Evolutionary conservation across 1,140 invertebrate genomes (phyloP), one percentile per base, ranked within the genome.

Genomic region (Macrotrachela quadricornifera): DNA sequence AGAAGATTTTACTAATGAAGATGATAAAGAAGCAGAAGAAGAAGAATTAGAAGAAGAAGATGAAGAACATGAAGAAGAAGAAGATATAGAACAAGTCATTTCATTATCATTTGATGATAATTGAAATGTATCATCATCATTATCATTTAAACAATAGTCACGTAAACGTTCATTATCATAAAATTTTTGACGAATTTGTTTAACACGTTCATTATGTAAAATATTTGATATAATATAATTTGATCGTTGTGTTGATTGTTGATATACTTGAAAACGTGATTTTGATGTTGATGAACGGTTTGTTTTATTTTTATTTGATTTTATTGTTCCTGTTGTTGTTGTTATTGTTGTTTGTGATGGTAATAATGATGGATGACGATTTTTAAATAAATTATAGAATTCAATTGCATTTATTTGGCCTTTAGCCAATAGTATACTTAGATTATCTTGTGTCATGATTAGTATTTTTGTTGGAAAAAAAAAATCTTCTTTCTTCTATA

Each of bases 341-440:
- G 21, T 30, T 30, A 8, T 30, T 4, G 21, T 30, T 30, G 21
- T 2, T 4, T 4, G 21, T 8, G 21, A 30, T 30, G 3, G 21
- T 2, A 30, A 2, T 13, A 11, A n/a, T 13, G 39, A 39, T n/a
- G 12, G 17, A 36, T 21, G 49, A 11, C 37, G 46, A 39, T 53
- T 53, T 36, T 53, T 53, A 43, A 53, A 53, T 13, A 46, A 53
- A 40, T 53, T 53, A 40, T 53, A 53, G 18, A 53, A 53, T 36
- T 53, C 51, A 30, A 53, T 36, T 36, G 51, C 51, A 42, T 53
- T 53, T 14, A 53, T 53, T 46, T 53, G 51, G n/a, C 51, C 51
- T 11, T 15, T 40, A 40, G 40, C 16, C 11, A 53, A 38, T 6
- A 53, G 45, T 4, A 30, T 30, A 30, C 3, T 30, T 2, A 30